phyloP scores from a whole-genome alignment of 1,140 invertebrate genomes.

The Drosophila ananassae region DNA sequence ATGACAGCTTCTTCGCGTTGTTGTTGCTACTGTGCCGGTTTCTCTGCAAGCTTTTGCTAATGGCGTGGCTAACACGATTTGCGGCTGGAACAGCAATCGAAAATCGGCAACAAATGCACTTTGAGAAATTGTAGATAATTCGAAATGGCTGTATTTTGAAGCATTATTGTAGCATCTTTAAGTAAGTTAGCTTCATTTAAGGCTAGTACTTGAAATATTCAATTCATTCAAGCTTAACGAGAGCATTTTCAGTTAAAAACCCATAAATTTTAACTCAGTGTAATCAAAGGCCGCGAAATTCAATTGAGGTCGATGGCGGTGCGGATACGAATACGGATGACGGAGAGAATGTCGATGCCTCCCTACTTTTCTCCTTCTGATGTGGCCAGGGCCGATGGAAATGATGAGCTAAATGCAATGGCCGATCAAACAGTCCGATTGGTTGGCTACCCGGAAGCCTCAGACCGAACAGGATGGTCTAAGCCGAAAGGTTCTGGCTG shows the following conservation, averaged over 20 bases:
- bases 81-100: constrained; percentile 34
- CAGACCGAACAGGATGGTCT: not conserved
- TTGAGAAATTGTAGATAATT: not conserved
- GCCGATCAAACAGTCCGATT: constrained; percentile 78
- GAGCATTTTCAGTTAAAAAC: not conserved
- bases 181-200: not conserved
- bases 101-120: constrained; percentile 13
- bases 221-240: not conserved
- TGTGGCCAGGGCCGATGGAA: constrained; percentile 14
- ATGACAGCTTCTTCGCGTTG: constrained; percentile 22
- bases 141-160: not conserved
- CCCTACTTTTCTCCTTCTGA: constrained; percentile 16
- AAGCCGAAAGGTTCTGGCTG: not conserved
- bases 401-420: constrained; percentile 71
- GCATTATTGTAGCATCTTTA: not conserved
- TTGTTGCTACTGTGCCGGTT: constrained; percentile 40
- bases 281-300: constrained; percentile 35
- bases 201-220: not conserved
- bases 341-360: constrained; percentile 3
- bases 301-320: constrained; percentile 34
- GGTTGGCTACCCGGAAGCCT: constrained; percentile 35
- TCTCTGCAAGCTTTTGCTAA: constrained; percentile 74
- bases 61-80: constrained; percentile 81
- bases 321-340: not conserved
- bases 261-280: constrained; percentile 14